Evolutionary conservation across 2,888 invertebrate genomes (phyloP), one percentile per base, ranked within the genome.

Genomic region (Galerucella pusilla): DNA sequence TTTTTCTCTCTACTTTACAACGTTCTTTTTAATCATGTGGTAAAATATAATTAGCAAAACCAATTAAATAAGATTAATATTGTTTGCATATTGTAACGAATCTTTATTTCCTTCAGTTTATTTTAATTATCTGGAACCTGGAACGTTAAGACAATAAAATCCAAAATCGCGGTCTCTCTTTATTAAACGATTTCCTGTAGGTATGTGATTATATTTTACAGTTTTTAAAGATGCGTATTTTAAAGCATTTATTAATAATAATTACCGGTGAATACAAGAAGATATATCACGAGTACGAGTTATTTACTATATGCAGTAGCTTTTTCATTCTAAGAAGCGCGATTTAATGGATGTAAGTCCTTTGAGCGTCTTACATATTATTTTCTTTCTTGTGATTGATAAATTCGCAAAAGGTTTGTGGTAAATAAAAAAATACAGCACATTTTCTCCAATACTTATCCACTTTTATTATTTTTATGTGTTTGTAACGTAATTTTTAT

Each of bases 1-100:
- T 42, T 3, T 42, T 42, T 42, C 9, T 42, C 7, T 42, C 35
- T 42, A 7, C 35, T 42, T 42, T 42, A 0, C 35, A 35, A 11
- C 59, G 69, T 66, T 69, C 64, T 65, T 65, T 69, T 69, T 67
- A 70, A 61, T 69, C n/a, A 52, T 52, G 1, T n/a, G n/a, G n/a
- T n/a, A 52, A 52, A 52, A 52, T n/a, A 52, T 52, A 52, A n/a
- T n/a, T 52, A 52, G 14, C 35, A 52, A 52, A 52, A 52, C 52
- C 14, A 52, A n/a, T 52, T 52, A 52, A 52, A 2, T 6, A 52
- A 52, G 52, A 52, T 52, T 52, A 14, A 52, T 52, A 52, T n/a
- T n/a, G 52, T 52, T 14, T 16, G 14, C 52, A 52, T 52, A n/a
- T 52, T 52, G n/a, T 52, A 52, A 52, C n/a, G 52, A 52, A 52